These are phyloP conservation scores for Gila orcuttii DNA, from an alignment of 2,113 vertebrate genomes.

Conservation along the genomic window DNA sequence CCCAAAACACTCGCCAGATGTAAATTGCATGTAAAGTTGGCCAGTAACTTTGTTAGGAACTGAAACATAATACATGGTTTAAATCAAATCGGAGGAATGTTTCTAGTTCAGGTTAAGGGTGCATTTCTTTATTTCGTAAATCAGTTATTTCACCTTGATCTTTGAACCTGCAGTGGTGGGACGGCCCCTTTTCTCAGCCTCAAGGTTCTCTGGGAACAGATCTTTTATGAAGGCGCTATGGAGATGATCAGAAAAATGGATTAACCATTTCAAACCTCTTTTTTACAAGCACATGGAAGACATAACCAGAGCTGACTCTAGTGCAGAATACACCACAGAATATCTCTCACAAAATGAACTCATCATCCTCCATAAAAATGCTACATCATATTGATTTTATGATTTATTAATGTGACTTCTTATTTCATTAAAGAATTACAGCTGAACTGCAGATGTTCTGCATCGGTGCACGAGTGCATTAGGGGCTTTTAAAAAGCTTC, in stretches of 20 bases:
- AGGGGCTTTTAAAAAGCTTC: conserved; percentile 16
- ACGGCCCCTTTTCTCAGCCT: conserved; percentile 79
- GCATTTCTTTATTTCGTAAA: background rate
- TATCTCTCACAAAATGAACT: background rate
- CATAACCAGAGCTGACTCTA: background rate
- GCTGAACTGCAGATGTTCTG: background rate
- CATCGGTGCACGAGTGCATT: background rate
- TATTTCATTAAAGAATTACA: conserved; percentile 7
- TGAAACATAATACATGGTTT: background rate
- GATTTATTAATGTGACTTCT: conserved; percentile 31
- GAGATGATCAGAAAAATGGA: background rate
- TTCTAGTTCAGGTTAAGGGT: background rate
- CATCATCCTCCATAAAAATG: background rate
- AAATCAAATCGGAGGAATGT: background rate
- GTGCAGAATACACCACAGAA: background rate
- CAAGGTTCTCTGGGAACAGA: conserved; percentile 80
- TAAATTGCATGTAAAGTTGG: background rate
- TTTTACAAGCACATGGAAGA: background rate
- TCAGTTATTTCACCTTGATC: conserved; percentile 74
- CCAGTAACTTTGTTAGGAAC: background rate
- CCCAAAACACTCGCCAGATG: background rate
- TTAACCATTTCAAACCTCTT: background rate
- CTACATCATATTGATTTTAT: conserved; percentile 10
- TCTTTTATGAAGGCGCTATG: conserved; percentile 76
- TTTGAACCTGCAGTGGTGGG: conserved; percentile 77